Evolutionary conservation across 2,888 invertebrate genomes (phyloP).

Genomic region (Nymphalis urticae): DNA sequence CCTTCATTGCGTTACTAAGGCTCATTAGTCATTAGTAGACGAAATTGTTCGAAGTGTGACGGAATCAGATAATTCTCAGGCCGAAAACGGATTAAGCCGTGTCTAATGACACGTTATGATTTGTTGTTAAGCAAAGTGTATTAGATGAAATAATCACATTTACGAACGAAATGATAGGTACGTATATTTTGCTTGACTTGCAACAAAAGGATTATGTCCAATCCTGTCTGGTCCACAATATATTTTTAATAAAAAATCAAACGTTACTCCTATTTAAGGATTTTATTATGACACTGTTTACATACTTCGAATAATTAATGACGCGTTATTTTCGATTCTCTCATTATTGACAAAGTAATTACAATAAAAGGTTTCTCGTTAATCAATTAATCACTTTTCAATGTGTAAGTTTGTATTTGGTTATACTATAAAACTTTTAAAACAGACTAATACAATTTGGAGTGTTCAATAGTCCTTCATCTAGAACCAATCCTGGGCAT

Average conservation of each 20-base stretch:
- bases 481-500: no score
- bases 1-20: constrained; percentile 65
- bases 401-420: not conserved
- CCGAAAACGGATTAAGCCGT: constrained; percentile 59
- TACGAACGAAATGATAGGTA: not conserved
- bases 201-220: no score
- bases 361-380: constrained; percentile 37
- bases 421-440: no score
- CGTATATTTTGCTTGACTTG: no score
- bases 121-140: constrained; percentile 21
- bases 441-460: no score
- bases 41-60: constrained; percentile 74
- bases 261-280: not conserved
- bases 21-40: constrained; percentile 66
- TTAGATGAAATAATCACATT: constrained; percentile 8
- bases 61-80: constrained; percentile 71
- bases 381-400: not conserved
- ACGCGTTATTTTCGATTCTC: constrained; percentile 40
- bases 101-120: constrained; percentile 48
- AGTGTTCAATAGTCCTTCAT: no score
- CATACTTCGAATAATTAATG: constrained; percentile 38
- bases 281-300: constrained; percentile 34
- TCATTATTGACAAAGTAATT: constrained; percentile 40
- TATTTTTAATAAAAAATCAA: no score
- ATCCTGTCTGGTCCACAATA: no score